These are phyloP conservation scores for Dyspetes luteomarginatus DNA, from an alignment of 2,888 invertebrate species.

Conservation along the genomic window DNA sequence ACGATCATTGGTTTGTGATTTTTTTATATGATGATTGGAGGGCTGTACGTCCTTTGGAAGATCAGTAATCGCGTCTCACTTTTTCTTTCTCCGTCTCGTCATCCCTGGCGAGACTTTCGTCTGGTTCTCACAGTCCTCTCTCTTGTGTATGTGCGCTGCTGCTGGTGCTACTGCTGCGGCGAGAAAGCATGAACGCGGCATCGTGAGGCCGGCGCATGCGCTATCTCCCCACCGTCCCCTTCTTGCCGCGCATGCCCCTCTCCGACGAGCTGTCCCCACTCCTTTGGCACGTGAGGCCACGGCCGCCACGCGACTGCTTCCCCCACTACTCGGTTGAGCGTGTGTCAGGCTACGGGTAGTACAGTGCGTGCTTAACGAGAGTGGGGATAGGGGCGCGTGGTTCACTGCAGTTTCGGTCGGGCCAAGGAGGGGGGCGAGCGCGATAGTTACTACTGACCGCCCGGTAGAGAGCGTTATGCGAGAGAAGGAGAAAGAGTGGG, in stretches of 20 bases:
- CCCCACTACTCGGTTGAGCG: conserved; percentile 77
- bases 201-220: conserved; percentile 46
- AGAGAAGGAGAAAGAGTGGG: not conserved
- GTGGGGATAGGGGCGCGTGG: conserved; percentile 80
- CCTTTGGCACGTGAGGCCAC: conserved; percentile 64
- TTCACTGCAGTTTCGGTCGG: conserved; percentile 60
- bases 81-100: conserved; percentile 20
- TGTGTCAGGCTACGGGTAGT: conserved; percentile 80
- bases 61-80: conserved; percentile 47
- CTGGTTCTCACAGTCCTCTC: conserved; percentile 34
- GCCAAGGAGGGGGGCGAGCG: conserved; percentile 23
- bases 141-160: too few species aligned
- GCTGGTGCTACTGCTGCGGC: conserved; percentile 39
- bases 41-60: conserved; percentile 28
- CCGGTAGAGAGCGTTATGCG: not conserved
- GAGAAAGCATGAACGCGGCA: not conserved
- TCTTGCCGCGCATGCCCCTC: conserved; percentile 54
- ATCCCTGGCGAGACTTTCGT: conserved; percentile 57
- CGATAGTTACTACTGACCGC: conserved; percentile 19
- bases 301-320: conserved; percentile 81
- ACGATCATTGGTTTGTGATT: too few species aligned
- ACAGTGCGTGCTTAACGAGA: conserved; percentile 76
- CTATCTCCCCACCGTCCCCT: conserved; percentile 57
- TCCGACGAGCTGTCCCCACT: conserved; percentile 17
- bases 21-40: too few species aligned